Base-by-base conservation (phyloP, 2,113 vertebrate genomes). In the Trematocara zebra region DNA sequence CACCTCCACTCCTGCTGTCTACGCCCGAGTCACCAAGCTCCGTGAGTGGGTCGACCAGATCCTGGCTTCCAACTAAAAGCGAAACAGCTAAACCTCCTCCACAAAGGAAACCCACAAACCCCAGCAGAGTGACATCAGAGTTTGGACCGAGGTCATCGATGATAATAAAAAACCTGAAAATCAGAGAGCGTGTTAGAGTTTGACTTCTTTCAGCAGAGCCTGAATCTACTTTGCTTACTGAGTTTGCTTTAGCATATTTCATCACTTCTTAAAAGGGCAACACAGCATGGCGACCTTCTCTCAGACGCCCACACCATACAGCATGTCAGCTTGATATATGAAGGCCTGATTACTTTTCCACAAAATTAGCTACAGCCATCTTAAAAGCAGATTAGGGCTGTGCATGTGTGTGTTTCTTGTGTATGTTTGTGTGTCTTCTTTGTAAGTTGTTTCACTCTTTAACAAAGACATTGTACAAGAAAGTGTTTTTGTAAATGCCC, bases 21-120 rank as follows among this genome's bases (percentile, higher is more conserved):
- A 97, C 8, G 92, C 95, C 64, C 96, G 95, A 1, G 96, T 96
- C 88, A 96, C 96, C 6, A 88, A 93, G 83, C 90, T 96, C 52
- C 91, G 95, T 3, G 23, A 26, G 7, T 96, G 96, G 96, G 95
- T 95, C 2, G 95, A 96, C 88, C 93, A 96, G 94, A 96, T 64
- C 81, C 94, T 96, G 2, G 93, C 96, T 3, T 83, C 93, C 84
- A 96, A 96, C 95, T 97, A 86, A 96, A 53, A 4, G 3, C 51
- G 52, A 11, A 4, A 1, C 28, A 1, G 20, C 3, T 3, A n/a
- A 12, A 7, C 37, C 3, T 10, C 20, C n/a, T 11, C 44, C 15
- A 1, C 15, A 1, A 1, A 3, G 28, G 23, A 23, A 1, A 7
- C 20, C 42, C 7, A 52, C 28, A 3, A 14, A 54, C 6, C 18